Percentiles rank a stretch among this genome's conserved stretches.
Evolutionary conservation across 2,113 vertebrate species (phyloP).

Genomic region (Donacobius atricapilla): DNA sequence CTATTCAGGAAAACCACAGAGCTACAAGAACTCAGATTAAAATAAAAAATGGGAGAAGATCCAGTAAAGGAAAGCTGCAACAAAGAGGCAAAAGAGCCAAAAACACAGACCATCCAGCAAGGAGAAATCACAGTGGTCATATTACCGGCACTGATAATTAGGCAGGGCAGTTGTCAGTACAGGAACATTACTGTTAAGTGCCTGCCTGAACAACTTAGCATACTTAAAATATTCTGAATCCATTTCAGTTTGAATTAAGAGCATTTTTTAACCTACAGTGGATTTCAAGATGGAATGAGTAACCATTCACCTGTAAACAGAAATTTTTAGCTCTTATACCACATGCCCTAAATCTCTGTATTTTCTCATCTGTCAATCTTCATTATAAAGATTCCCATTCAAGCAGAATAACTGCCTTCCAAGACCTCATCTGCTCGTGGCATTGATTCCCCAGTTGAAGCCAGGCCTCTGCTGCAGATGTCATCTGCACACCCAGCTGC

Average conservation of each 20-base stretch:
- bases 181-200: neutral
- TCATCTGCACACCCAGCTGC: neutral
- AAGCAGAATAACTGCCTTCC: neutral
- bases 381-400: conserved; percentile 45
- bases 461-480: conserved; percentile 13
- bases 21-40: neutral
- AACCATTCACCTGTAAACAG: neutral
- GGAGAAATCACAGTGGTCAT: neutral
- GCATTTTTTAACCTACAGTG: neutral
- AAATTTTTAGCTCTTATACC: neutral
- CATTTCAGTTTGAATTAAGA: conserved; percentile 5
- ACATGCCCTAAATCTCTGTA: neutral
- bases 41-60: neutral
- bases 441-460: neutral
- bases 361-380: conserved; percentile 40
- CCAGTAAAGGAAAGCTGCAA: neutral
- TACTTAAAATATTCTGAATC: neutral
- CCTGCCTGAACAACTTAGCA: neutral
- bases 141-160: neutral
- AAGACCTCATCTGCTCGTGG: conserved; percentile 14
- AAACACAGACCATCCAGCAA: neutral
- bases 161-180: neutral
- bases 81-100: neutral
- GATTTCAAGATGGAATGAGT: neutral
- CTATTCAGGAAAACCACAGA: neutral